phyloP scores from a whole-genome alignment of 1,140 invertebrate species.

The Sminthurinus signatus region DNA sequence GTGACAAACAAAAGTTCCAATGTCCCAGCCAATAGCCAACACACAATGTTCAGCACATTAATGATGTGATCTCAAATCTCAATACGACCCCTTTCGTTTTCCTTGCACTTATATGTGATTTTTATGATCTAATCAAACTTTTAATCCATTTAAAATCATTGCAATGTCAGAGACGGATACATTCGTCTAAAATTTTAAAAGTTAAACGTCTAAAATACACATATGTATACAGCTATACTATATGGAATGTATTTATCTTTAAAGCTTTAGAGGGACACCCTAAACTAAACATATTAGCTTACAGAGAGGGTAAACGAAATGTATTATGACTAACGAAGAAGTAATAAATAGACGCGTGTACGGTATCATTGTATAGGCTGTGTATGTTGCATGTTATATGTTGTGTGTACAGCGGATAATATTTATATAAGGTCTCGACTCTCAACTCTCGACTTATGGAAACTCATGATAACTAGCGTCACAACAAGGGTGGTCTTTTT shows the following conservation, averaged over 20 bases:
- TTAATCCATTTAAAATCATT: constrained; percentile 7
- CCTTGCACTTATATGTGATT: background rate
- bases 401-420: background rate
- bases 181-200: too few species aligned
- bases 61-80: background rate
- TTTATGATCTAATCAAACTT: background rate
- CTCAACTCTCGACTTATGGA: background rate
- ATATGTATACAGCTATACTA: too few species aligned
- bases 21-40: background rate
- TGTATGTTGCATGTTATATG: background rate
- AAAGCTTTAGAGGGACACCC: too few species aligned
- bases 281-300: too few species aligned
- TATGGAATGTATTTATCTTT: too few species aligned
- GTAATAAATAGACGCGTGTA: background rate
- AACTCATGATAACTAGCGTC: background rate
- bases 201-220: too few species aligned
- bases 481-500: background rate
- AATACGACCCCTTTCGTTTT: background rate
- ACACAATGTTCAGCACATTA: background rate
- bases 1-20: background rate
- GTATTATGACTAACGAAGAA: background rate
- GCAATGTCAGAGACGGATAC: background rate
- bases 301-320: too few species aligned
- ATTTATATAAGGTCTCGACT: background rate
- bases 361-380: background rate